Evolutionary conservation across 2,797 vertebrate genomes (phyloP).

Genomic region (Hemitrygon akajei): DNA sequence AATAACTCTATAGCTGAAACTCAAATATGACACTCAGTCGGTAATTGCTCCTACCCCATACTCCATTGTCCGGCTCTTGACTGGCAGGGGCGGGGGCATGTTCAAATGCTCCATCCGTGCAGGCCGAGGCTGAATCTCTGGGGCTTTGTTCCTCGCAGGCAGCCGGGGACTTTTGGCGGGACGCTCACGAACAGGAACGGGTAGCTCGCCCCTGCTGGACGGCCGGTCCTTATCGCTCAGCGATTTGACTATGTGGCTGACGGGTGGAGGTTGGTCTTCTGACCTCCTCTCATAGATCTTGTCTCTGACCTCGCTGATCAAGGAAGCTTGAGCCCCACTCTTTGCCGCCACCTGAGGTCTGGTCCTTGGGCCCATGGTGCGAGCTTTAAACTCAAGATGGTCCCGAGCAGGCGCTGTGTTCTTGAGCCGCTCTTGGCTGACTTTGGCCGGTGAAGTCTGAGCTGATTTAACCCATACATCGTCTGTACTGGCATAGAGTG

Average conservation of each 20-base stretch:
- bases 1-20: not conserved
- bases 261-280: not conserved
- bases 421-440: not conserved
- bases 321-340: not conserved
- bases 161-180: conserved; percentile 3
- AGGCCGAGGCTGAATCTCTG: not conserved
- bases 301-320: conserved; percentile 24
- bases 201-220: not conserved
- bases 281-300: not conserved
- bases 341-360: not conserved
- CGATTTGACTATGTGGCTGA: not conserved
- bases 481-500: conserved; percentile 5
- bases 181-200: not conserved
- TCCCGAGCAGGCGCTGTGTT: not conserved
- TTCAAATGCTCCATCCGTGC: not conserved
- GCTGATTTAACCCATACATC: not conserved
- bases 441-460: not conserved
- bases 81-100: not conserved
- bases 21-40: not conserved
- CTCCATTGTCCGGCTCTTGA: conserved; percentile 2
- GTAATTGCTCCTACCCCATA: not conserved
- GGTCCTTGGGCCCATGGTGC: not conserved
- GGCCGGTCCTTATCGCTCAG: not conserved
- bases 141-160: conserved; percentile 10
- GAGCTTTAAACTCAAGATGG: not conserved